Conservation (phyloP, 2,797 vertebrate species). For the Melopsittacus undulatus region DNA sequence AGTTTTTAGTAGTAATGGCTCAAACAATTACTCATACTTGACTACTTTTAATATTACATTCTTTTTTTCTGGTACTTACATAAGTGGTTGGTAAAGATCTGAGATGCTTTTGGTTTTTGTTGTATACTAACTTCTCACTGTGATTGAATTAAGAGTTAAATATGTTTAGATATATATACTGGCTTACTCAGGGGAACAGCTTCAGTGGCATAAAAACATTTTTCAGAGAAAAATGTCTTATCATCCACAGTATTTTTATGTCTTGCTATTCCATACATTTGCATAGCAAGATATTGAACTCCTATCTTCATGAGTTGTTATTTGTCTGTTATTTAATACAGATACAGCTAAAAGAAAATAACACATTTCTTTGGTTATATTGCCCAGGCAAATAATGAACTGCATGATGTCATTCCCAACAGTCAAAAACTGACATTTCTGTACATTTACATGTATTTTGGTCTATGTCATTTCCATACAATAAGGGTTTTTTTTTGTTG, state of each 20-base stretch:
- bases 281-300: neutral
- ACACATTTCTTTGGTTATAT: neutral
- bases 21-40: neutral
- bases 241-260: neutral
- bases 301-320: neutral
- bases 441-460: neutral
- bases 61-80: neutral
- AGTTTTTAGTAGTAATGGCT: neutral
- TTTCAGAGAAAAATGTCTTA: neutral
- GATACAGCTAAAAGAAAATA: neutral
- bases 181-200: neutral
- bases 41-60: accelerated
- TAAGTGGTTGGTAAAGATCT: neutral
- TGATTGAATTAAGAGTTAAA: neutral
- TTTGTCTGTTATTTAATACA: neutral
- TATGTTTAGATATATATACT: neutral
- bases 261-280: neutral
- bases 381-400: neutral
- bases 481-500: neutral
- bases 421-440: neutral
- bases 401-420: neutral
- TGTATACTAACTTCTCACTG: accelerated
- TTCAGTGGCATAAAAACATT: neutral
- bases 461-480: neutral
- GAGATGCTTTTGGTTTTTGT: neutral